These are phyloP conservation scores for Scylla paramamosain DNA, from an alignment of 1,140 invertebrate genomes.

Conservation along the genomic window DNA sequence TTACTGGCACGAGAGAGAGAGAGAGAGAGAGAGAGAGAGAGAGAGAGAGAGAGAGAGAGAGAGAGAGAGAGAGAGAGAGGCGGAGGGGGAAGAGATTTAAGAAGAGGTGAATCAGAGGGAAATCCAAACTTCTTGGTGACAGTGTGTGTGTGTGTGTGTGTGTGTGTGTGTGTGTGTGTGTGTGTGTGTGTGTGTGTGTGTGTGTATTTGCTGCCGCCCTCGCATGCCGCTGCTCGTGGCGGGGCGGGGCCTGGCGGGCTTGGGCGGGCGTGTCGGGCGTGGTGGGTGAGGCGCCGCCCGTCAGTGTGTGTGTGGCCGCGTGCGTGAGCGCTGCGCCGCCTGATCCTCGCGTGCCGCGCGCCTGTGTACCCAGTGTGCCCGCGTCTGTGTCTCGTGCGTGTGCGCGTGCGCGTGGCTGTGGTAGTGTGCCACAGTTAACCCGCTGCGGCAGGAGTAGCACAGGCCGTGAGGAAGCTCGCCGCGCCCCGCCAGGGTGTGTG, in stretches of 20 bases:
- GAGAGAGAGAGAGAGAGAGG: slow-evolving; percentile 1
- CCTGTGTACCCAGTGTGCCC: neutral
- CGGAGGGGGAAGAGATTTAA: neutral
- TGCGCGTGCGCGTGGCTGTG: neutral
- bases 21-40: neutral
- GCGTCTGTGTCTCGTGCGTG: neutral
- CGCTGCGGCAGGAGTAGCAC: neutral
- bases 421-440: neutral
- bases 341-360: neutral
- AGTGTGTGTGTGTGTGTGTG: slow-evolving; percentile 4
- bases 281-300: neutral
- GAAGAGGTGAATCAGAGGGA: neutral
- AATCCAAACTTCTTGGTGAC: neutral
- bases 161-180: slow-evolving; percentile 19
- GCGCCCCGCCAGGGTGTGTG: neutral
- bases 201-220: neutral
- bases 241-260: neutral
- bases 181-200: slow-evolving; percentile 19
- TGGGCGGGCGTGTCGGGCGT: neutral
- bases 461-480: neutral
- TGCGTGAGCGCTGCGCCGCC: neutral
- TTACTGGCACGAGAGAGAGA: too few relatives aligned
- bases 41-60: slow-evolving; percentile 20
- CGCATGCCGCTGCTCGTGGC: neutral
- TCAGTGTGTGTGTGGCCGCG: neutral